These are phyloP conservation scores for Dinocampus coccinellae DNA, from an alignment of 2,888 invertebrate species.

Conservation along the genomic window DNA sequence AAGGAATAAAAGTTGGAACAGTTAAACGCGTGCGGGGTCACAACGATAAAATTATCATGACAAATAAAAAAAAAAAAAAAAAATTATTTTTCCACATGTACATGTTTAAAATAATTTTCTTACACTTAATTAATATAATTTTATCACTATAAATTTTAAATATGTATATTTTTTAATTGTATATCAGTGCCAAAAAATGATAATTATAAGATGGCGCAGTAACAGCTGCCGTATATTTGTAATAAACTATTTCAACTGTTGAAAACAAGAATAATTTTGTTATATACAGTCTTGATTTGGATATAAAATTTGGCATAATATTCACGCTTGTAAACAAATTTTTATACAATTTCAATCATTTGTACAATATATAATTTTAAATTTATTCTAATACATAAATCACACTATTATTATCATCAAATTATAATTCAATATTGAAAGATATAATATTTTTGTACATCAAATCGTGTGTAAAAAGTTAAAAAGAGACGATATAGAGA, in stretches of 20 bases:
- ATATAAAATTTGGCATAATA: slow-evolving; percentile 32
- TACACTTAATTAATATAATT: too few relatives aligned
- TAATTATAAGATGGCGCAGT: not conserved
- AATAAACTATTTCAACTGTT: not conserved
- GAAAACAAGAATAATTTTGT: not conserved
- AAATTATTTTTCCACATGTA: too few relatives aligned
- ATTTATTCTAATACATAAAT: too few relatives aligned
- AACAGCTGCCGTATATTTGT: slow-evolving; percentile 4
- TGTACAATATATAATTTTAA: too few relatives aligned
- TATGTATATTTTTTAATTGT: slow-evolving; percentile 1
- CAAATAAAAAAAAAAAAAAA: not conserved
- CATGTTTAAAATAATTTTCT: too few relatives aligned
- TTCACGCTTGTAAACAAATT: too few relatives aligned
- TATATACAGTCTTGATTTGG: slow-evolving; percentile 15
- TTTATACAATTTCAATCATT: too few relatives aligned
- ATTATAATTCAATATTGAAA: slow-evolving; percentile 2
- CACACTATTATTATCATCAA: slow-evolving; percentile 2
- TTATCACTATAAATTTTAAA: too few relatives aligned
- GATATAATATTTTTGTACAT: not conserved
- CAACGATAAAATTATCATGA: not conserved
- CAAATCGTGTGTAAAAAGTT: too few relatives aligned
- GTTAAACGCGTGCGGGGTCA: not conserved
- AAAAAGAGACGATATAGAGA: too few relatives aligned
- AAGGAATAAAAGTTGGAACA: not conserved
- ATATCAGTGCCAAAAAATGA: slow-evolving; percentile 19